Percentiles rank a stretch among this genome's conserved stretches.
Evolutionary conservation across 1,140 invertebrate species (phyloP).

Genomic region (Marisa cornuarietis): DNA sequence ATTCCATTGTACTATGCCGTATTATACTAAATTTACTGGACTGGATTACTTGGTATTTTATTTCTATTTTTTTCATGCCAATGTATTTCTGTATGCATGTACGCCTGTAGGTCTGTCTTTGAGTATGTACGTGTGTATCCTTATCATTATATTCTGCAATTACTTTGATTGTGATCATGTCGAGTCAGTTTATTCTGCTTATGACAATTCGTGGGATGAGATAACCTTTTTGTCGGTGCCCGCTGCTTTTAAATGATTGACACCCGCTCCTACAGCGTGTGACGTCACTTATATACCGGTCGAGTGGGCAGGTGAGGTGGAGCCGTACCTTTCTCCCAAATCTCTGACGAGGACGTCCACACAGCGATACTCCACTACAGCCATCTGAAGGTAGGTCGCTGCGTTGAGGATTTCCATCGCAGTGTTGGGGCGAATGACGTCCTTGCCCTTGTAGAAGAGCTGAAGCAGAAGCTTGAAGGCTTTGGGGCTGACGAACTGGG

Average conservation of each 20-base stretch:
- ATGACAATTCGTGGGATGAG: background rate
- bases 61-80: background rate
- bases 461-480: slow-evolving; percentile 16
- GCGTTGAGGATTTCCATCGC: slow-evolving; percentile 20
- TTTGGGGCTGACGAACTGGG: slow-evolving; percentile 67
- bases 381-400: slow-evolving; percentile 16
- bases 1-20: background rate
- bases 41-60: background rate
- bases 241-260: too few relatives aligned
- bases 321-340: slow-evolving; percentile 3
- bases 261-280: too few relatives aligned
- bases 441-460: slow-evolving; percentile 15
- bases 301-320: background rate
- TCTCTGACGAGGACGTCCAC: background rate
- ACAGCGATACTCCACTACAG: slow-evolving; percentile 14
- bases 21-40: background rate
- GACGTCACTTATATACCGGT: too few relatives aligned
- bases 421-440: slow-evolving; percentile 10
- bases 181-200: background rate
- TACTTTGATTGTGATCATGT: background rate
- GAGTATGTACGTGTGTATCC: background rate
- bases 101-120: background rate
- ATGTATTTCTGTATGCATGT: background rate
- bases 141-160: background rate
- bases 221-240: background rate